Evolutionary conservation across 2,113 vertebrate genomes (phyloP).

Genomic region (Callospermophilus lateralis): DNA sequence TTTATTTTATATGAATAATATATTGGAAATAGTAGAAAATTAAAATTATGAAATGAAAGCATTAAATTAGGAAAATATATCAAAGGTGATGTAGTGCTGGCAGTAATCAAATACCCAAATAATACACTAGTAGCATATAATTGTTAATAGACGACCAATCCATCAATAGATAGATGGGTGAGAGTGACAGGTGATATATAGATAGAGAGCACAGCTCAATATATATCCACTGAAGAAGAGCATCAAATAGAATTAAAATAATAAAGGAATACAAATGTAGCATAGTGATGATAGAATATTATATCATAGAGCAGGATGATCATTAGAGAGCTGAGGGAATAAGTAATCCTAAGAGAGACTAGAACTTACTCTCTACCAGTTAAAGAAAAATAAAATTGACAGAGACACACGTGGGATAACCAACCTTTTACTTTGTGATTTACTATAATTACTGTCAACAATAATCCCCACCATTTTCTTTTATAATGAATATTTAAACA

Average conservation of each 20-base stretch:
- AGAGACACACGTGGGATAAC: not conserved
- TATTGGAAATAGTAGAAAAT: not conserved
- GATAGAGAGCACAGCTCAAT: not conserved
- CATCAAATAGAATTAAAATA: conserved; percentile 45
- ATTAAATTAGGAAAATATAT: conserved; percentile 16
- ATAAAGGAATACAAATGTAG: conserved; percentile 9
- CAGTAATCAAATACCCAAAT: conserved; percentile 29
- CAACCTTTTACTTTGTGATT: not conserved
- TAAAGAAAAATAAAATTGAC: not conserved
- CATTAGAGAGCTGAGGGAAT: not conserved
- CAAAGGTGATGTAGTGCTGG: not conserved
- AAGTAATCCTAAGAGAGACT: not conserved
- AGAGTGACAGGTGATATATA: not conserved
- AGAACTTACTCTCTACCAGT: not conserved
- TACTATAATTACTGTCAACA: not conserved
- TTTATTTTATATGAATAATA: not conserved
- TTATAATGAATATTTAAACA: conserved; percentile 39
- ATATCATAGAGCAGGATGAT: not conserved
- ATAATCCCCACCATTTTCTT: not conserved
- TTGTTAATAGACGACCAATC: not conserved
- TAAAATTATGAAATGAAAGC: not conserved
- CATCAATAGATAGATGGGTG: not conserved
- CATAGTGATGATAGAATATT: not conserved
- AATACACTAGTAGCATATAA: not conserved
- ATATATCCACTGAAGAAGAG: not conserved